Base-by-base conservation (phyloP, 2,888 invertebrate species). In the Oscheius myriophilus region DNA sequence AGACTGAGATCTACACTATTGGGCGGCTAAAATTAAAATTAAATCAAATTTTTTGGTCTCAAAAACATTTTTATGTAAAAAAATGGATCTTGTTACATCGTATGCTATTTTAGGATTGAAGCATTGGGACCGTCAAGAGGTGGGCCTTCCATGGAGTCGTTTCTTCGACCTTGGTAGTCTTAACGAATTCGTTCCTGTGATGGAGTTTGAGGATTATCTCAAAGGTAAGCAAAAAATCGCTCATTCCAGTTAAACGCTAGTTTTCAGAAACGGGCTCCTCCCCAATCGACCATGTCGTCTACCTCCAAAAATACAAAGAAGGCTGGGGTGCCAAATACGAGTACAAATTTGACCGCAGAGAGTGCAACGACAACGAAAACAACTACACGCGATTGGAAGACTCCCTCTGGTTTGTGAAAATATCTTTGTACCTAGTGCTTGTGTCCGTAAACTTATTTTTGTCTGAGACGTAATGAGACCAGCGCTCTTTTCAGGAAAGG, bases 91-190 rank as follows among this genome's bases (percentile, higher is more conserved):
- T n/a, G n/a, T n/a, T n/a, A n/a, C n/a, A 33, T 9, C 33, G 33
- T 33, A 33, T n/a, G n/a, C 33, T 33, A 33, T 33, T 33, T 33
- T 33, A 33, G 33, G 91, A 72, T 87, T 97, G 3, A 93, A 93
- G 80, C 98, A 98, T 87, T 98, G 98, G 97, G 90, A 90, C 83
- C 90, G 91, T 11, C 66, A 70, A 54, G 65, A 69, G 21, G 59
- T 71, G n/a, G 67, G 59, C 21, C 54, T 75, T 46, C 57, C 92
- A 0, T 97, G 97, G 97, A 88, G 90, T 6, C 86, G 87, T 43
- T 97, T 95, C 87, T 98, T 98, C 88, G 92, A 96, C 86, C 64
- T 96, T 4, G 81, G 89, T 0, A 92, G 93, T 82, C 88, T 98
- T 33, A 90, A 91, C 84, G 89, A 89, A 49, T 95, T 92, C 88